These are phyloP conservation scores for Carpatolechia fugitivella DNA, from an alignment of 2,888 invertebrate genomes.

Conservation along the genomic window DNA sequence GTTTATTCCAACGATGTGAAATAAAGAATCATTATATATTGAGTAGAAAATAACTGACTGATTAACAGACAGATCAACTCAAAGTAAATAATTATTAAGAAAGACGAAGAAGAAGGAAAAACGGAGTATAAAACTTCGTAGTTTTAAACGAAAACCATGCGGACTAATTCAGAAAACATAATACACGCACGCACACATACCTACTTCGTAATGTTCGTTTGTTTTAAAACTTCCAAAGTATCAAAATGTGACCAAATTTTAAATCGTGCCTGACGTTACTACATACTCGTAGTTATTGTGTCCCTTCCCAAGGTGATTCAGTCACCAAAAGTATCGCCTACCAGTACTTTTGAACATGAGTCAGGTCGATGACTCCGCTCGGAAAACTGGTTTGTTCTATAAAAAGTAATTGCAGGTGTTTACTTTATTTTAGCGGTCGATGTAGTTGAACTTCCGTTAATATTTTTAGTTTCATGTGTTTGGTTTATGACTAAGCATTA, in stretches of 20 bases:
- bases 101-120: no score
- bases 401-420: slow-evolving; percentile 3
- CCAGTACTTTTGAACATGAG: slow-evolving; percentile 3
- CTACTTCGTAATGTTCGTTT: no score
- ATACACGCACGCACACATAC: no score
- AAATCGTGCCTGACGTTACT: not conserved
- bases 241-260: not conserved
- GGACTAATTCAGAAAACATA: no score
- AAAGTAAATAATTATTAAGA: no score
- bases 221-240: no score
- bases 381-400: slow-evolving; percentile 11
- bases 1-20: no score
- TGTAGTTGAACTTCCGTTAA: slow-evolving; percentile 5
- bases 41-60: no score
- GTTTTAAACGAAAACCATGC: no score
- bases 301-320: slow-evolving; percentile 8
- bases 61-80: no score
- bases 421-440: not conserved
- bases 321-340: slow-evolving; percentile 9
- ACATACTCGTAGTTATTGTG: not conserved
- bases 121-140: no score
- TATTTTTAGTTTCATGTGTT: not conserved
- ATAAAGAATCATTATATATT: no score
- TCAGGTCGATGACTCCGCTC: slow-evolving; percentile 7
- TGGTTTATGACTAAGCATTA: not conserved